Conservation (phyloP, 2,113 vertebrate species). For the Rhipidura dahli region DNA sequence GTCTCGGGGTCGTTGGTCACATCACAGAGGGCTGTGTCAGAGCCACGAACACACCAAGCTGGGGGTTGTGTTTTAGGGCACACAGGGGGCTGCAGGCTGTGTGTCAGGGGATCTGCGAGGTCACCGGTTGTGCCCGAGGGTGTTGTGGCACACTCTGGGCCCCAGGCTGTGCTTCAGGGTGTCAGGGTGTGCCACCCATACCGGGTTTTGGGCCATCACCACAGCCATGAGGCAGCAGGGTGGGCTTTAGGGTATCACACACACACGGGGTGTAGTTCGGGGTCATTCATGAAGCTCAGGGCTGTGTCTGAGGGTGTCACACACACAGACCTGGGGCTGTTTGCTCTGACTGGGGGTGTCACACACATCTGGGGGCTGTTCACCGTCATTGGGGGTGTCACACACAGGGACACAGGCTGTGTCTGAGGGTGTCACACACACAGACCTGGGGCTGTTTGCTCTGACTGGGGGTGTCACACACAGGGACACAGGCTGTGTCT, state of each 20-base stretch:
- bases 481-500: too few species aligned
- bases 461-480: too few species aligned
- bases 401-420: not conserved
- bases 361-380: not conserved
- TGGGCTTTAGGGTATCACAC: not conserved
- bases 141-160: not conserved
- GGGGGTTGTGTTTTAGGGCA: not conserved
- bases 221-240: not conserved
- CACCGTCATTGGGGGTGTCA: not conserved
- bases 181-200: not conserved
- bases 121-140: not conserved
- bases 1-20: not conserved
- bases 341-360: not conserved
- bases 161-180: not conserved
- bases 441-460: too few species aligned
- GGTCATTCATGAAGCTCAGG: not conserved
- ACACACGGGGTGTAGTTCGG: not conserved
- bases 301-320: not conserved
- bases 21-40: not conserved
- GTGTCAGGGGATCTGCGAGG: not conserved
- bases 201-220: fast-evolving
- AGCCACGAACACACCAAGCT: not conserved
- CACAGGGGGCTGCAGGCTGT: not conserved
- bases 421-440: too few species aligned
- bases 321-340: too few species aligned